Conservation (phyloP, 1,140 invertebrate genomes). For the Trachymyrmex septentrionalis region DNA sequence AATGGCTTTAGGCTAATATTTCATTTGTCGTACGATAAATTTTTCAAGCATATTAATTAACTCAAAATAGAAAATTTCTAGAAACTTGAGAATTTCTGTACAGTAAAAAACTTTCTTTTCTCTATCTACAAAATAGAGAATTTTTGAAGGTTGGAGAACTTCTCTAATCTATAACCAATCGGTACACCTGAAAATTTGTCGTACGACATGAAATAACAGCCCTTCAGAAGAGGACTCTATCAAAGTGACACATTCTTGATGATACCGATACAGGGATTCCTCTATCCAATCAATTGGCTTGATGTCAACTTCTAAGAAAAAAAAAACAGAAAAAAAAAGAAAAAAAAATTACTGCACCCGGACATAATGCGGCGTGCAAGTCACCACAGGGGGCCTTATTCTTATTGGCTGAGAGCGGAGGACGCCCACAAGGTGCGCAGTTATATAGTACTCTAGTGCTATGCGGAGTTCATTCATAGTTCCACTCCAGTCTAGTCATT, state of each 20-base stretch:
- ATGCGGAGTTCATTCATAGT: slow-evolving; percentile 83
- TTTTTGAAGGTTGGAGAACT: no score
- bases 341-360: slow-evolving; percentile 41
- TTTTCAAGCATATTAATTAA: no score
- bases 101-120: no score
- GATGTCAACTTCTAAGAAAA: slow-evolving; percentile 69
- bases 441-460: slow-evolving; percentile 81
- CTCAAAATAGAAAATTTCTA: no score
- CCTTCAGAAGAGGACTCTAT: background rate
- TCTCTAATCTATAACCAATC: no score
- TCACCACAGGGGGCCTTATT: slow-evolving; percentile 62
- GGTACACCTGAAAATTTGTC: no score
- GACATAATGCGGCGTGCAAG: slow-evolving; percentile 68
- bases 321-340: slow-evolving; percentile 74
- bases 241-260: background rate
- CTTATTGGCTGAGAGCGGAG: slow-evolving; percentile 77
- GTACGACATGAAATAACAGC: no score
- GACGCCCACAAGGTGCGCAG: slow-evolving; percentile 81
- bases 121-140: no score
- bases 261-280: background rate
- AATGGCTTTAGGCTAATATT: background rate
- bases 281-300: slow-evolving; percentile 1
- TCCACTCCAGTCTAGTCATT: slow-evolving; percentile 81
- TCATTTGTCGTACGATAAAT: no score
- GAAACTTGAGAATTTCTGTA: no score